Evolutionary conservation across 1,140 invertebrate species (phyloP).

Genomic region (Brachionus calyciflorus): DNA sequence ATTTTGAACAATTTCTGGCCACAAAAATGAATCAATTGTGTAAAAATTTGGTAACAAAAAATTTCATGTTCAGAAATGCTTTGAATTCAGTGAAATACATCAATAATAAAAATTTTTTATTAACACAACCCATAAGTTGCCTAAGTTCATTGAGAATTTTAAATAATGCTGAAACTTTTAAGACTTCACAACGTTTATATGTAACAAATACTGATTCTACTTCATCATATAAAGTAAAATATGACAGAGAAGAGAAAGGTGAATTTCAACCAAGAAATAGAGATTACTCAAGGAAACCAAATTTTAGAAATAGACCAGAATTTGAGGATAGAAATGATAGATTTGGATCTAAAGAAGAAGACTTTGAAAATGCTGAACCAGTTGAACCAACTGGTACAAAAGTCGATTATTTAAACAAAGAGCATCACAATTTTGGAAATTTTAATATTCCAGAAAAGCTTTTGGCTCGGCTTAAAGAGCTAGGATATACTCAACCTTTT

Average conservation of each 20-base stretch:
- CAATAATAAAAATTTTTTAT: background rate
- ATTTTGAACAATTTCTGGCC: too few relatives aligned
- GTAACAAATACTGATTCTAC: background rate
- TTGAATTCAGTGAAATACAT: background rate
- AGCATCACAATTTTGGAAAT: background rate
- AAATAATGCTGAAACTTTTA: background rate
- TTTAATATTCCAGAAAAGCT: constrained; percentile 10
- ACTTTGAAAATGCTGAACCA: constrained; percentile 31
- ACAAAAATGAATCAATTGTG: constrained; percentile 8
- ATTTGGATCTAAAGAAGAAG: constrained; percentile 6
- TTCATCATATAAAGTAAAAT: constrained; percentile 9
- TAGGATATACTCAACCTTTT: constrained; percentile 11
- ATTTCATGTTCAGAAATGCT: background rate
- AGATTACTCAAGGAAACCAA: background rate
- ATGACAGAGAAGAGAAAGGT: background rate
- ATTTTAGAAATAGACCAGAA: background rate
- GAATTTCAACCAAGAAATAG: background rate
- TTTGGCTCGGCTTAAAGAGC: background rate
- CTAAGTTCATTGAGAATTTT: background rate
- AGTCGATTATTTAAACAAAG: constrained; percentile 4
- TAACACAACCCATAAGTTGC: background rate
- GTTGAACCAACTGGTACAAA: constrained; percentile 1
- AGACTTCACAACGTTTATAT: background rate
- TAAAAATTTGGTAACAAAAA: constrained; percentile 1
- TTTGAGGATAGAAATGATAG: constrained; percentile 1